Percentiles rank a stretch among this genome's conserved stretches.
Evolutionary conservation across 2,113 vertebrate species (phyloP).

Genomic region (Planiliza haematocheilus): DNA sequence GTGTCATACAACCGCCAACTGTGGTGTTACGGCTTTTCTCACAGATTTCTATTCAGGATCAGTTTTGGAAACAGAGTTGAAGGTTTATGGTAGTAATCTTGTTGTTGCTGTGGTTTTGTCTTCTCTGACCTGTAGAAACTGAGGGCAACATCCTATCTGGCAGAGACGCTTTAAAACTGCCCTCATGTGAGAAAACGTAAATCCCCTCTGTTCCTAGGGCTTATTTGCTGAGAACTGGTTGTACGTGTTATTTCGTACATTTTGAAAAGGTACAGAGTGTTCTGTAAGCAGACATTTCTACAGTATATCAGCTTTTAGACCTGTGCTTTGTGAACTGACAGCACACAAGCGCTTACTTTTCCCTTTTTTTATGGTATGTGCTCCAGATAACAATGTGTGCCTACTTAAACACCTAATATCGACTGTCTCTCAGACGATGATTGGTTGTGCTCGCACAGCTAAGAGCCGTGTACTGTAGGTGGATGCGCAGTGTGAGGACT

Average conservation of each 20-base stretch:
- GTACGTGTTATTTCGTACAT: neutral
- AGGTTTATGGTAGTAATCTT: neutral
- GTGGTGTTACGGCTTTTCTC: too few relatives aligned
- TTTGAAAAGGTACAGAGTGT: conserved; percentile 9
- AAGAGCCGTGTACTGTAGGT: conserved; percentile 36
- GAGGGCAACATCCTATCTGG: conserved; percentile 5
- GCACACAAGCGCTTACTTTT: neutral
- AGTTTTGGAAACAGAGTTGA: too few relatives aligned
- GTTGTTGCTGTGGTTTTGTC: neutral
- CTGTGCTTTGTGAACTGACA: neutral
- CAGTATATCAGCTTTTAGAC: neutral
- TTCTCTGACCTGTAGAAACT: neutral
- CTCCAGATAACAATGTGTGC: conserved; percentile 7
- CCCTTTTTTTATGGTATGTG: neutral
- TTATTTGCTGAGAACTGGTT: neutral
- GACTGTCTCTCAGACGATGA: conserved; percentile 3
- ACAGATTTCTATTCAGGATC: too few relatives aligned
- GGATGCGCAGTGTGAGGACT: neutral
- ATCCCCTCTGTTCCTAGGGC: neutral
- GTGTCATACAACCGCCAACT: too few relatives aligned
- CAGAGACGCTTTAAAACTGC: conserved; percentile 15
- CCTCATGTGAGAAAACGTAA: conserved; percentile 9
- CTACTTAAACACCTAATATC: conserved; percentile 6
- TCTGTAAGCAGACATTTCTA: conserved; percentile 9
- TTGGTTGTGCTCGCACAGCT: neutral